Evolutionary conservation across 2,888 invertebrate species (phyloP), one percentile per base, ranked within the genome.

Genomic region (Eumerus sabulonum): DNA sequence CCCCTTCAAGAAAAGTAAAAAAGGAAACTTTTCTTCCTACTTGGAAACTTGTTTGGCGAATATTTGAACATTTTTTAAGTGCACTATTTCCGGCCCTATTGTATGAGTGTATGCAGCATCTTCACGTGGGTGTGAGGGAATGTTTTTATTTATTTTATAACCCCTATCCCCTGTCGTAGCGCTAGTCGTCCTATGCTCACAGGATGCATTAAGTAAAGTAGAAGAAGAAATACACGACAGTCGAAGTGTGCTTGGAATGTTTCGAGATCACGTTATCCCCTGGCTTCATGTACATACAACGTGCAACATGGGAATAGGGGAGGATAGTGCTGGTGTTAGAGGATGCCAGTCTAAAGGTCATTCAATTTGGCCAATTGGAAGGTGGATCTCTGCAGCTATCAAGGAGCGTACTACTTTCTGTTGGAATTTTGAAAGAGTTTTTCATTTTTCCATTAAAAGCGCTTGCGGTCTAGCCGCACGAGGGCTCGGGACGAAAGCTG

Each of bases 41-140:
- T 68, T 53, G 36, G 17, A 53, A 67, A 77, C 67, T 77, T 73
- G 27, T 73, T 76, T 59, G 64, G 44, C 36, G 60, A 71, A 60
- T 42, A 72, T 62, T 76, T 76, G 60, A 71, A 60, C 48, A 72
- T 62, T 76, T 76, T 79, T 79, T 84, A 84, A 85, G 85, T 85
- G 85, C 84, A 85, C 85, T 85, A 85, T 85, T 85, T 85, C 85
- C 85, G 85, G 84, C 84, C 85, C 84, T 82, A 67, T 67, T 81
- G 53, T 50, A 59, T 59, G 67, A 45, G 42, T 62, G 16, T 42
- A n/a, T 36, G 48, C n/a, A n/a, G n/a, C n/a, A n/a, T n/a, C n/a
- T n/a, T n/a, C n/a, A 1, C 50, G 38, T 51, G 45, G 47, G 38
- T 60, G 53, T 71, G 57, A 35, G 35, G 27, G 48, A 45, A 59